Evolutionary conservation across 2,797 vertebrate genomes (phyloP).

Genomic region (Holocentrus rufus): DNA sequence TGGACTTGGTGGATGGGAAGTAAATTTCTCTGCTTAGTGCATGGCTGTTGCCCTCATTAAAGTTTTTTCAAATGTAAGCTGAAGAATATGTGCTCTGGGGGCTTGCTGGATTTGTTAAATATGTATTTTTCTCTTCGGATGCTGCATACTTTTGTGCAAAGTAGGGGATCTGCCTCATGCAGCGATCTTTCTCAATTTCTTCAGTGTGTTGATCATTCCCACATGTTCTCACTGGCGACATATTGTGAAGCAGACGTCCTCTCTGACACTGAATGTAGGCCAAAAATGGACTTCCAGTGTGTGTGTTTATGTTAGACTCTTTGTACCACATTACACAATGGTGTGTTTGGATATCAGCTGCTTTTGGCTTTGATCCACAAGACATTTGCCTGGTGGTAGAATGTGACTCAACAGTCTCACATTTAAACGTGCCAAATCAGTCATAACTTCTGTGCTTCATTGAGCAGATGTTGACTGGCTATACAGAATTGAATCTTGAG

Average conservation of each 20-base stretch:
- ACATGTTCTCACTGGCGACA: conserved; percentile 6
- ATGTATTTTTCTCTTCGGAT: conserved; percentile 3
- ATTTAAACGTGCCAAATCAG: conserved; percentile 1
- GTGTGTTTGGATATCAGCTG: conserved; percentile 17
- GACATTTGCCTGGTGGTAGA: not conserved
- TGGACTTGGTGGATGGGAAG: conserved; percentile 4
- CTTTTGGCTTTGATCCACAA: conserved; percentile 8
- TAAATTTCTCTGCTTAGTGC: no score
- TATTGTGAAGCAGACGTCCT: not conserved
- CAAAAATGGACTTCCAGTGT: conserved; percentile 27
- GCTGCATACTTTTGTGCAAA: not conserved
- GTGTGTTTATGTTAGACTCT: conserved; percentile 18
- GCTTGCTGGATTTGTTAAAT: not conserved
- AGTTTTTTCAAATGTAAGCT: not conserved
- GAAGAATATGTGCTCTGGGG: not conserved
- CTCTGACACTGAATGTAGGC: not conserved
- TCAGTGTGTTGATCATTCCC: conserved; percentile 8
- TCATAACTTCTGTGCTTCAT: not conserved
- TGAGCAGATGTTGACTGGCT: not conserved
- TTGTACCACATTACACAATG: conserved; percentile 8
- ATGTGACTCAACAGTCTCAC: conserved; percentile 13
- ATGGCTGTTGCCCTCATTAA: not conserved
- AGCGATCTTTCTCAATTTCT: not conserved
- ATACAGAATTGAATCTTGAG: not conserved
- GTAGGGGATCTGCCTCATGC: not conserved